These are phyloP conservation scores for Rhadina sibilatrix DNA, from an alignment of 2,113 vertebrate species.

Conservation along the genomic window DNA sequence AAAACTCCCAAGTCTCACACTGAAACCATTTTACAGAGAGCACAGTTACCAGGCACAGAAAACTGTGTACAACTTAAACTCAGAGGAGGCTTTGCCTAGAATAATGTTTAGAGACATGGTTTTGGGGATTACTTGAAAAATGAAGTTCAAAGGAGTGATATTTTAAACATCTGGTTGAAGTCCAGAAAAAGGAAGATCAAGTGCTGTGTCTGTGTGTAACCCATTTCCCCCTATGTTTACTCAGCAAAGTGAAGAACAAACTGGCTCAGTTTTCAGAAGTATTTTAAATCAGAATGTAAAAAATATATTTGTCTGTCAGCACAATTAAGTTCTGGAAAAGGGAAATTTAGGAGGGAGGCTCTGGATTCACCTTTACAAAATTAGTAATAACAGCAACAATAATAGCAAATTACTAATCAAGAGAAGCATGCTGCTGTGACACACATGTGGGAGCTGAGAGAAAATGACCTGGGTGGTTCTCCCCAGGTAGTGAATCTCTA, in stretches of 20 bases:
- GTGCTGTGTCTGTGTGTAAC: rapidly evolving
- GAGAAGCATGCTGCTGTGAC: neutral
- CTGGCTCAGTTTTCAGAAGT: neutral
- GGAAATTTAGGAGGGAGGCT: neutral
- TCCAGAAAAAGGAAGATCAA: neutral
- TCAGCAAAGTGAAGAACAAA: neutral
- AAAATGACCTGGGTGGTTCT: neutral
- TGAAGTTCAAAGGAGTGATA: neutral
- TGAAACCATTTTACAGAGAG: neutral
- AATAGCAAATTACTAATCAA: neutral
- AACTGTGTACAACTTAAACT: too few relatives aligned
- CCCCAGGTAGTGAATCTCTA: rapidly evolving
- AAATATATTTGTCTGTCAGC: neutral
- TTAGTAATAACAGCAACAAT: too few relatives aligned
- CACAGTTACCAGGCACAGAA: neutral
- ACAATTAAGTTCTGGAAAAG: neutral
- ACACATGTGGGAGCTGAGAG: neutral
- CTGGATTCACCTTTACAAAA: neutral
- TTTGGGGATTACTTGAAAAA: neutral
- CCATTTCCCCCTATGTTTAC: neutral
- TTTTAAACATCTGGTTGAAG: neutral
- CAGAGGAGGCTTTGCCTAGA: neutral
- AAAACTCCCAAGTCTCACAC: neutral
- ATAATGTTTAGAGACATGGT: neutral
- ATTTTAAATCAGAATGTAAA: neutral